Evolutionary conservation across 1,140 invertebrate genomes (phyloP).

Genomic region (Trissolcus basalis): DNA sequence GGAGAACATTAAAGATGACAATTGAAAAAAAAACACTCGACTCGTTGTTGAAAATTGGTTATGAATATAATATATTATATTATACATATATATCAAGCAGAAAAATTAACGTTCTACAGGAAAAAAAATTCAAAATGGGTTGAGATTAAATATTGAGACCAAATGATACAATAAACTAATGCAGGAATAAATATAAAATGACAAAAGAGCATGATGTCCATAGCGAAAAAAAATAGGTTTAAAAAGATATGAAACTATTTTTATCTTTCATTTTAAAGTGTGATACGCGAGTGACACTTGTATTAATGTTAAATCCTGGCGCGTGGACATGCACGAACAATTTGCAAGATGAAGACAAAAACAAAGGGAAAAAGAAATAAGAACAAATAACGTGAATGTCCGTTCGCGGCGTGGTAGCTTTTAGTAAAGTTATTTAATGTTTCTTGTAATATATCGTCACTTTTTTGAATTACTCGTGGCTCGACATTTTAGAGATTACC

Average conservation of each 20-base stretch:
- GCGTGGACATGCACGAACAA: conserved; percentile 10
- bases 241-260: conserved; percentile 39
- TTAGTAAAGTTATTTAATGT: conserved; percentile 46
- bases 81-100: conserved; percentile 46
- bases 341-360: neutral
- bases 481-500: conserved; percentile 19
- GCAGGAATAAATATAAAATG: conserved; percentile 10
- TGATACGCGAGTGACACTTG: conserved; percentile 55
- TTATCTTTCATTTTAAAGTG: conserved; percentile 54
- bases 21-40: conserved; percentile 17
- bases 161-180: conserved; percentile 6
- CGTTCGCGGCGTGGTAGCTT: conserved; percentile 34
- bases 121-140: neutral
- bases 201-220: conserved; percentile 42
- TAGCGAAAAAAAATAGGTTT: conserved; percentile 24
- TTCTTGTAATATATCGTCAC: conserved; percentile 44
- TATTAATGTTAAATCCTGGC: conserved; percentile 23
- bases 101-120: conserved; percentile 12
- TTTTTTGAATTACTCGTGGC: conserved; percentile 27
- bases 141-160: conserved; percentile 1
- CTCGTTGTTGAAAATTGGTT: conserved; percentile 50
- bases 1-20: conserved; percentile 18
- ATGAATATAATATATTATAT: conserved; percentile 56
- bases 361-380: neutral
- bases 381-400: neutral